These are phyloP conservation scores for Pogonophryne albipinna DNA, from an alignment of 2,797 vertebrate genomes.

Conservation along the genomic window DNA sequence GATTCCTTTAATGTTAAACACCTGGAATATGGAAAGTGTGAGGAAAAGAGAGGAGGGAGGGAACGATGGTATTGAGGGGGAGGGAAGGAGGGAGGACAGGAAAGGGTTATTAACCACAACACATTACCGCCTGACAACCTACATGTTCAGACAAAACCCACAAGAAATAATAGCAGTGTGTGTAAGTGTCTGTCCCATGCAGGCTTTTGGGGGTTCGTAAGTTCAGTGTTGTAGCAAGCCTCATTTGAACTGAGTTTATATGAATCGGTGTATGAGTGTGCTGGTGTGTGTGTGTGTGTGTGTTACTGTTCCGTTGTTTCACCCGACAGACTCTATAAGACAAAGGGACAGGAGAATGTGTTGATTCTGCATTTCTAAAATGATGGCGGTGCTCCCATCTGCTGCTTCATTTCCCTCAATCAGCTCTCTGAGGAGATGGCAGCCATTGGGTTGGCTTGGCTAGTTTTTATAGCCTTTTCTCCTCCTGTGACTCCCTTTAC, in stretches of 20 bases:
- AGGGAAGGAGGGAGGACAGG: constrained; percentile 41
- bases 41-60: constrained; percentile 13
- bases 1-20: constrained; percentile 45
- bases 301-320: constrained; percentile 21
- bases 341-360: constrained; percentile 22
- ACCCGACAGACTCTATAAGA: constrained; percentile 33
- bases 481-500: constrained; percentile 30
- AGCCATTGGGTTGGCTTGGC: constrained; percentile 50
- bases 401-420: constrained; percentile 61
- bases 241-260: constrained; percentile 50
- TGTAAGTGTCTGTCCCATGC: constrained; percentile 16
- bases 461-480: constrained; percentile 54
- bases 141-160: constrained; percentile 72
- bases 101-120: constrained; percentile 74
- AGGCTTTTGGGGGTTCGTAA: constrained; percentile 49
- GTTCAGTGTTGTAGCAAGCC: constrained; percentile 50
- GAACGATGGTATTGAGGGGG: constrained; percentile 27
- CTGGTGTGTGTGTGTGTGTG: constrained; percentile 14
- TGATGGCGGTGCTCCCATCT: constrained; percentile 31
- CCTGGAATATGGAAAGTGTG: constrained; percentile 57
- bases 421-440: constrained; percentile 47
- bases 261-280: constrained; percentile 13
- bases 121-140: constrained; percentile 68
- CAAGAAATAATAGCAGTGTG: constrained; percentile 38
- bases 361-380: constrained; percentile 53